Base-by-base conservation (phyloP, 2,797 vertebrate species). In the Girardinus metallicus region DNA sequence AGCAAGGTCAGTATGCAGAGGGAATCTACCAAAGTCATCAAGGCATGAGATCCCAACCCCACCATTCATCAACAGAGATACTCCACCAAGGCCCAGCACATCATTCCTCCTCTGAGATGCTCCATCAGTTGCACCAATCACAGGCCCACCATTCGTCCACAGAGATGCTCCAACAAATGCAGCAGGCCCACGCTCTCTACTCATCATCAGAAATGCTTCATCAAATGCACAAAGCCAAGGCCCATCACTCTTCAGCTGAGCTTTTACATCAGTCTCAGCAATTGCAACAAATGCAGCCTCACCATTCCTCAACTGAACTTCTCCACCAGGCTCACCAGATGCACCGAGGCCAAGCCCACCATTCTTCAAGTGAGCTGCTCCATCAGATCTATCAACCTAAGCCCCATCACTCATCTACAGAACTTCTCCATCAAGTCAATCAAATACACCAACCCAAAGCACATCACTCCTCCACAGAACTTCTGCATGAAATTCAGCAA, bases 1-100 rank as follows among this genome's bases (percentile, higher is more conserved):
- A 90, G 53, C 91, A 91, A 82, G 81, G 76, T 75, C 93, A 91
- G 64, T 94, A 93, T 15, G 5, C 86, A 23, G 94, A 95, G 75
- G 92, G 88, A 31, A 89, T 94, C 89, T 95, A 95, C 82, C 93
- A 94, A 84, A 93, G 93, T 77, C 93, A 87, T 44, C 92, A 93
- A 71, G 85, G 83, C 57, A 71, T 85, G 18, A 91, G 92, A 79
- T 15, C 82, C 21, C 91, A 94, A 53, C 72, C 89, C 21, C 93
- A 93, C 66, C 92, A 93, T 57, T 91, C 93, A 1, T 94, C 93
- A 23, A 86, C 88, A 0, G 93, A 94, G 78, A 90, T 93, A 85
- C 91, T 91, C 53, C 82, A 93, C 51, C 92, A 87, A 80, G 79
- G 82, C 41, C 87, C 84, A 16, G 70, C 85, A 16, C 92, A 90